Evolutionary conservation across 2,797 vertebrate species (phyloP), one percentile per base, ranked within the genome.

Genomic region (Enteromius afrohamiltoni): DNA sequence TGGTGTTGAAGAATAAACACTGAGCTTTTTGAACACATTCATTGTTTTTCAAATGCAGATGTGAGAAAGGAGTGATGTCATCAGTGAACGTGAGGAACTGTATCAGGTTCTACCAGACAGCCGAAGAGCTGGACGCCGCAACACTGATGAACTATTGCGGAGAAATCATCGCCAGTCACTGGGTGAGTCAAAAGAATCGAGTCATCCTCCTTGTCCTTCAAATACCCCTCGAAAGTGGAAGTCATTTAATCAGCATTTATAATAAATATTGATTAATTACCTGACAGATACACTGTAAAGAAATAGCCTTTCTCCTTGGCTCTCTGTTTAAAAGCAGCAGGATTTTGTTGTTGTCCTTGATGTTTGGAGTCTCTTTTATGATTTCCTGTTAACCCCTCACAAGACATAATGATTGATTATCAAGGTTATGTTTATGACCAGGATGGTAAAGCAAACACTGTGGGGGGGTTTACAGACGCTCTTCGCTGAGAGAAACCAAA

Each of bases 51-150:
- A 29, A 45, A 11, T 83, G 23, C 91, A 99, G 98, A 85, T 99
- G 98, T 94, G 98, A 99, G 88, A 99, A 99, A 87, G 97, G 97
- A 14, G 97, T 99, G 5, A 99, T 99, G 98, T 98, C 98, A 0
- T 95, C 97, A 0, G 98, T 99, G 86, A 99, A 98, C 37, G 98
- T 99, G 80, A 96, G 98, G 90, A 99, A 99, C 92, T 99, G 98
- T 87, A 99, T 99, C 89, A 95, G 98, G 65, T 99, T 99, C 93
- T 99, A 99, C 89, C 98, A 99, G 92, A 99, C 98, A 0, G 98
- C 98, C 0, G 98, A 99, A 92, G 98, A 99, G 87, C 95, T 99
- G 47, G 95, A 96, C 67, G 98, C 98, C 86, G 87, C 92, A 88
- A 97, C 98, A 0, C 88, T 99, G 51, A 96, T 99, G 93, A 99